Evolutionary conservation across 2,797 vertebrate genomes (phyloP).

Genomic region (Staurois parvus): DNA sequence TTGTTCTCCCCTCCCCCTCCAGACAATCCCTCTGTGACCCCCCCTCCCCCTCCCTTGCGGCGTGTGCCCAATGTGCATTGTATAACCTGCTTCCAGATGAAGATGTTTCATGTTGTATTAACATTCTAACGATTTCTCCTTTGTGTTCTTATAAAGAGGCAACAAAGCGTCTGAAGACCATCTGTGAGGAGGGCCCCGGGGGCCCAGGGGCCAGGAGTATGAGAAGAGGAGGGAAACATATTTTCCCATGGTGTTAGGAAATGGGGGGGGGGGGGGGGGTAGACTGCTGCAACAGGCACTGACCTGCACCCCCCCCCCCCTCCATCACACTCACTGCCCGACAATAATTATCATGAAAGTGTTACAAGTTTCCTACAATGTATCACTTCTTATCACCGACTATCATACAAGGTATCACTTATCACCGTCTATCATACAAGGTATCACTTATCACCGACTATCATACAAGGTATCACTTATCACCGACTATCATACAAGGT

Average conservation of each 20-base stretch:
- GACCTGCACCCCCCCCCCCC: too few species aligned
- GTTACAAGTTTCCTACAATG: too few species aligned
- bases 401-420: too few species aligned
- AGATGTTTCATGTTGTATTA: conserved; percentile 18
- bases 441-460: too few species aligned
- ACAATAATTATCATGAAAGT: too few species aligned
- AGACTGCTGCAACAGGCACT: not conserved
- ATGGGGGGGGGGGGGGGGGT: not conserved
- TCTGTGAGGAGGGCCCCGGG: conserved; percentile 24
- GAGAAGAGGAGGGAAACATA: not conserved
- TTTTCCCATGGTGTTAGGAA: conserved; percentile 36
- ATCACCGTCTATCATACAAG: too few species aligned
- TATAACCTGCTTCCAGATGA: not conserved
- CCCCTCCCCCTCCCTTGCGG: not conserved
- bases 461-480: too few species aligned
- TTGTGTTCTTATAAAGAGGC: conserved; percentile 21
- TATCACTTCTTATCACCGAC: too few species aligned
- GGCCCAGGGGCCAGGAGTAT: conserved; percentile 1
- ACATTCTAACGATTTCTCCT: conserved; percentile 46
- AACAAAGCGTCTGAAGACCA: conserved; percentile 31
- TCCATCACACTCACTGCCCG: too few species aligned
- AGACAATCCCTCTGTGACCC: not conserved
- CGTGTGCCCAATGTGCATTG: not conserved
- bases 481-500: too few species aligned
- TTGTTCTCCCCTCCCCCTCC: not conserved